phyloP scores from a whole-genome alignment of 2,888 invertebrate species.

The Melanchra persicariae region DNA sequence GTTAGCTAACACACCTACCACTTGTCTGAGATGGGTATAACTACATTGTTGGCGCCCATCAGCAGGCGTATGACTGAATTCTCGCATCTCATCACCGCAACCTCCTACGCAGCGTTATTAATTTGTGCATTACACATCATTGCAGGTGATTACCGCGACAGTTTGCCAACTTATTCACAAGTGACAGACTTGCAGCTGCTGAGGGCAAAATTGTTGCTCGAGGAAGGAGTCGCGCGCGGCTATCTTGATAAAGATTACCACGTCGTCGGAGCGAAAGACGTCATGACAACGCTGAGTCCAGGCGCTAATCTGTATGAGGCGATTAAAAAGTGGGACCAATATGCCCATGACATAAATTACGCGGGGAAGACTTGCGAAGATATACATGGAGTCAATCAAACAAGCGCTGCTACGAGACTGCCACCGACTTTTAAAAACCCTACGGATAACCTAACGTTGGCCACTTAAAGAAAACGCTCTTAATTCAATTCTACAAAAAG shows the following conservation, averaged over 20 bases:
- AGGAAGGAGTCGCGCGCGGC: conserved; percentile 76
- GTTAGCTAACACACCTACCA: background rate
- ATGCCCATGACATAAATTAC: conserved; percentile 66
- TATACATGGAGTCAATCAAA: conserved; percentile 62
- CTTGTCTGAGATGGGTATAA: background rate
- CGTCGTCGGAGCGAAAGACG: conserved; percentile 79
- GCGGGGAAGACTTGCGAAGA: conserved; percentile 71
- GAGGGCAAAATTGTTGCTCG: conserved; percentile 74
- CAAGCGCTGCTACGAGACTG: background rate
- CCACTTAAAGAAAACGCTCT: conserved; percentile 8
- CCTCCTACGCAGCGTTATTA: background rate
- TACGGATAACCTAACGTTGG: background rate
- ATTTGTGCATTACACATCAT: background rate
- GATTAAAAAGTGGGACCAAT: conserved; percentile 74
- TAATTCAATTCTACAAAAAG: background rate
- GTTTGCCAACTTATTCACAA: conserved; percentile 65
- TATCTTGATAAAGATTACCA: conserved; percentile 75
- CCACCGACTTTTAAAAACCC: background rate
- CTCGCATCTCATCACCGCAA: too few relatives aligned
- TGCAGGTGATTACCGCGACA: conserved; percentile 84
- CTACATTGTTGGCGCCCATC: background rate
- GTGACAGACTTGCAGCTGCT: conserved; percentile 76
- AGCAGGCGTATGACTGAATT: background rate
- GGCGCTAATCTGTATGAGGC: conserved; percentile 79
- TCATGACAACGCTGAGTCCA: conserved; percentile 76